Evolutionary conservation across 2,113 vertebrate species (phyloP).

Genomic region (Mesitornis unicolor): DNA sequence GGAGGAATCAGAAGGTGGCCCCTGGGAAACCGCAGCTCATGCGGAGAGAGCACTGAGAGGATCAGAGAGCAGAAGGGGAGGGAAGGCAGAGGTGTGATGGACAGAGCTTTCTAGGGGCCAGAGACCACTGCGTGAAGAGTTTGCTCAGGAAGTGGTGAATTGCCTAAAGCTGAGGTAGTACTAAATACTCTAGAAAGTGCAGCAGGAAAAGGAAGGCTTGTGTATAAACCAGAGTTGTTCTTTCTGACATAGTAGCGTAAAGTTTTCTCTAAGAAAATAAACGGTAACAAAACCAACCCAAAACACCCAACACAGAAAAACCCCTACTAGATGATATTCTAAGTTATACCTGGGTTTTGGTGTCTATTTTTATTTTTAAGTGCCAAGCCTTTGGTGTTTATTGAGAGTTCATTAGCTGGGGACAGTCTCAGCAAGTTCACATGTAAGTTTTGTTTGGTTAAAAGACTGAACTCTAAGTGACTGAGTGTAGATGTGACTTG

Average conservation of each 20-base stretch:
- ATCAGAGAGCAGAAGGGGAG: background rate
- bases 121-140: background rate
- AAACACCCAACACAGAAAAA: fast-evolving
- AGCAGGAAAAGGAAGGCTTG: background rate
- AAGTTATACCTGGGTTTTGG: background rate
- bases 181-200: background rate
- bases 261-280: background rate
- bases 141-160: background rate
- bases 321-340: background rate
- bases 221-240: background rate
- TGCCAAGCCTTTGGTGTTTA: background rate
- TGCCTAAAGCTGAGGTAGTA: background rate
- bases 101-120: background rate
- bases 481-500: fast-evolving
- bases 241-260: background rate
- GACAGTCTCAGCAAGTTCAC: background rate
- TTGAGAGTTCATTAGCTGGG: background rate
- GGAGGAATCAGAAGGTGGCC: background rate
- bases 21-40: background rate
- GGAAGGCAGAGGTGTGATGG: background rate
- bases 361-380: background rate
- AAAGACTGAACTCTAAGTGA: background rate
- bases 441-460: background rate
- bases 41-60: background rate
- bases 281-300: background rate